phyloP scores from a whole-genome alignment of 2,113 vertebrate species.

The Tyto alba region DNA sequence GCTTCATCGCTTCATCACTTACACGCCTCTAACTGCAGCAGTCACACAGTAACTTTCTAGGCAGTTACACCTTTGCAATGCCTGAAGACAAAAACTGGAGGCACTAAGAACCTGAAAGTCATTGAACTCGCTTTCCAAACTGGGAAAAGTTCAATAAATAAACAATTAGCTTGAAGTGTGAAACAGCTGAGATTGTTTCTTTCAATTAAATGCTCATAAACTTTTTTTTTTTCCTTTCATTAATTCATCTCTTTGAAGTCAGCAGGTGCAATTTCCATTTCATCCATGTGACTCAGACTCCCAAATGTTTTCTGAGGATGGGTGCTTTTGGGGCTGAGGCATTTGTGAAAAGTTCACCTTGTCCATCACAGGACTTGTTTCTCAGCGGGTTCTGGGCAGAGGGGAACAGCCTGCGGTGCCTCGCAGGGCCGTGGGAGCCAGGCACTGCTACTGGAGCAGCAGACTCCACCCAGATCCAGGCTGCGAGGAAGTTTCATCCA shows the following conservation, averaged over 20 bases:
- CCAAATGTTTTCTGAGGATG: not conserved
- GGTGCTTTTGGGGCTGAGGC: not conserved
- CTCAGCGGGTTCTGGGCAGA: not conserved
- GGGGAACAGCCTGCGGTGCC: not conserved
- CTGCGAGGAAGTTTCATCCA: not conserved
- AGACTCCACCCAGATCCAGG: not conserved
- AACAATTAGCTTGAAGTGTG: not conserved
- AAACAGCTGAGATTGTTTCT: not conserved
- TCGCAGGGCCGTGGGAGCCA: accelerated
- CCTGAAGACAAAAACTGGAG: not conserved
- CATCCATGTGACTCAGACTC: not conserved
- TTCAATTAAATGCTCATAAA: not conserved
- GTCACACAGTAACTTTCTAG: not conserved
- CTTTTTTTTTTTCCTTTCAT: too few relatives aligned
- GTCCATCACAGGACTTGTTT: not conserved
- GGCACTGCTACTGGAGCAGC: not conserved
- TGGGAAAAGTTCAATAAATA: not conserved
- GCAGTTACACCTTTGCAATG: not conserved
- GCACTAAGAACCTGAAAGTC: not conserved
- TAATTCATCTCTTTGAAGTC: not conserved
- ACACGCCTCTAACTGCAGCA: not conserved
- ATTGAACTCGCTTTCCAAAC: not conserved
- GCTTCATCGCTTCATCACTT: not conserved
- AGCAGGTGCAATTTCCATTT: not conserved
- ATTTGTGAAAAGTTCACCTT: not conserved